Conservation (phyloP, 2,797 vertebrate species). For the Eulemur coronatus region DNA sequence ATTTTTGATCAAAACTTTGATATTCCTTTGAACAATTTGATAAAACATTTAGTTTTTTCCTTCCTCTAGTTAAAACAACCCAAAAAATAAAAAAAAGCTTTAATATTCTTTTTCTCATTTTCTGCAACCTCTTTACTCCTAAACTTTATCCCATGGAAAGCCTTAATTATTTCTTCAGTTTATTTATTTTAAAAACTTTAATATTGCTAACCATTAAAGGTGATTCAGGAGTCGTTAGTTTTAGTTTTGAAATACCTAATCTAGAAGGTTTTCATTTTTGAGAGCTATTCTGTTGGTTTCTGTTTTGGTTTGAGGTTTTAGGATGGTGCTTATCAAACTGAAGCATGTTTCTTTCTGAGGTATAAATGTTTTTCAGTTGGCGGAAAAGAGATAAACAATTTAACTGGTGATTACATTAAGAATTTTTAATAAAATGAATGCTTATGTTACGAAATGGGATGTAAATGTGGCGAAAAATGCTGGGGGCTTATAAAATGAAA, state of each 20-base stretch:
- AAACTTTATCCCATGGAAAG: background rate
- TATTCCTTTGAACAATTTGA: constrained; percentile 1
- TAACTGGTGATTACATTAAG: constrained; percentile 38
- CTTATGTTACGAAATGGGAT: background rate
- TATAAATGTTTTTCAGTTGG: background rate
- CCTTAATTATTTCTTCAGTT: background rate
- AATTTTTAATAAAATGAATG: constrained; percentile 15
- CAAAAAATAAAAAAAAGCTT: background rate
- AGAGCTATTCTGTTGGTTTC: background rate
- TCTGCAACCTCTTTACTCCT: background rate
- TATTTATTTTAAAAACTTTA: background rate
- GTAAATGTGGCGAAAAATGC: background rate
- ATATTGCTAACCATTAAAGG: background rate
- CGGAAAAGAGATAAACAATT: background rate
- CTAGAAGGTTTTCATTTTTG: background rate
- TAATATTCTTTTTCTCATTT: background rate
- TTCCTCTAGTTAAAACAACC: background rate
- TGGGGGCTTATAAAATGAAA: background rate
- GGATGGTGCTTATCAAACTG: background rate
- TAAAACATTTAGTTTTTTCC: background rate
- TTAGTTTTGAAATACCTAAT: constrained; percentile 26
- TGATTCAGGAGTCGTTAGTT: background rate
- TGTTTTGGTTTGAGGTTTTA: constrained; percentile 1
- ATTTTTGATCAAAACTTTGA: constrained; percentile 5
- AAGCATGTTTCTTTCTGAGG: background rate